Evolutionary conservation across 2,797 vertebrate species (phyloP), one percentile per base, ranked within the genome.

Genomic region (Acomys russatus): DNA sequence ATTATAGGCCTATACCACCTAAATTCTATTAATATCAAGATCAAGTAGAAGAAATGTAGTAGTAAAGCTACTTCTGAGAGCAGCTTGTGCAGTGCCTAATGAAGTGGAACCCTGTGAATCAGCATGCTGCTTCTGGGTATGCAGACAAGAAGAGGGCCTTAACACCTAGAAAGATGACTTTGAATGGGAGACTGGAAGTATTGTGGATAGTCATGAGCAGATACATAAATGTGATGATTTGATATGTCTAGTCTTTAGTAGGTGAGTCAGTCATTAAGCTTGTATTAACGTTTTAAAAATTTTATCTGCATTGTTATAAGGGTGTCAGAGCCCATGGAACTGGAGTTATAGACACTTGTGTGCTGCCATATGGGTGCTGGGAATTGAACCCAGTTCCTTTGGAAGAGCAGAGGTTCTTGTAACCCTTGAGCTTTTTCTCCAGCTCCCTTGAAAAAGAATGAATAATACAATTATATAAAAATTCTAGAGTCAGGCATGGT

Each of bases 231-330:
- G 56, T 74, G 90, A 82, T 79, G 77, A 88, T 92, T 64, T 91
- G 88, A 49, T 73, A 38, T 90, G 44, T 61, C 54, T 22, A 84
- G 28, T 80, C 56, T 83, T 49, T 2, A 86, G n/a, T 51, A 84
- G 56, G 95, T 74, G 89, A 91, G 22, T 89, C 79, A 91, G 22
- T 89, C 79, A 79, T 86, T 94, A 83, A 77, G 44, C 74, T 61
- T 88, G 54, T 38, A 44, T 87, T 84, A 71, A 44, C 44, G 4
- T 44, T 44, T 44, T 44, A 3, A 3, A 44, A 44, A 44, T 44
- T 44, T 4, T 44, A 44, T 44, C 44, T 44, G 44, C 44, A 44
- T 44, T 44, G 44, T 44, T 44, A 44, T 44, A 44, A 44, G 44
- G 44, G 44, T 44, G 44, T 44, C 44, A 44, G 44, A 44, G 44